Percentiles rank a stretch among this genome's conserved stretches.
phyloP scores from a whole-genome alignment of 1,140 invertebrate genomes.

The Epicauta chinensis region DNA sequence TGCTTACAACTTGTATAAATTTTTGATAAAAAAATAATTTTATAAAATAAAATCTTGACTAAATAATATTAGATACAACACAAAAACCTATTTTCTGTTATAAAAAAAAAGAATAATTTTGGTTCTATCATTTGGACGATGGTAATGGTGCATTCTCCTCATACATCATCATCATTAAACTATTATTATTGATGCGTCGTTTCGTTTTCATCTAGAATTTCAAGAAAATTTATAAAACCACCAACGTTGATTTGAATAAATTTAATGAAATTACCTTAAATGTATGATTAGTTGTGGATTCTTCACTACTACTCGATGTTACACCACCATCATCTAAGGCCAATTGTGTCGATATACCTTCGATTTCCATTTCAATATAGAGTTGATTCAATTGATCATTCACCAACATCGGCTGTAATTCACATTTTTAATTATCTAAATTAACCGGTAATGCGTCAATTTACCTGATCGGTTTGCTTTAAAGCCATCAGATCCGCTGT shows the following conservation, averaged over 20 bases:
- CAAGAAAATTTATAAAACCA: neutral
- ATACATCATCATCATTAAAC: slow-evolving; percentile 55
- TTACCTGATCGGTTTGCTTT: slow-evolving; percentile 52
- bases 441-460: neutral
- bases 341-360: slow-evolving; percentile 51
- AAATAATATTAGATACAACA: too few species aligned
- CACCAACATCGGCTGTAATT: slow-evolving; percentile 59
- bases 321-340: slow-evolving; percentile 57
- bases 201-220: slow-evolving; percentile 40
- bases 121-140: slow-evolving; percentile 30
- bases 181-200: slow-evolving; percentile 47
- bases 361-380: slow-evolving; percentile 62
- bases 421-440: neutral
- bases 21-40: neutral
- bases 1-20: neutral
- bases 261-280: slow-evolving; percentile 26
- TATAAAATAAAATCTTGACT: too few species aligned
- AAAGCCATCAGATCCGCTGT: slow-evolving; percentile 55
- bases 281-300: slow-evolving; percentile 38
- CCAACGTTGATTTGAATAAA: neutral
- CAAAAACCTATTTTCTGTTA: too few species aligned
- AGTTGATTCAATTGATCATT: slow-evolving; percentile 68
- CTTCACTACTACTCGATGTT: slow-evolving; percentile 53
- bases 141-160: slow-evolving; percentile 57
- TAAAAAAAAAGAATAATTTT: too few species aligned